Evolutionary conservation across 2,888 invertebrate species (phyloP), one percentile per base, ranked within the genome.

Genomic region (Cloeon dipterum): DNA sequence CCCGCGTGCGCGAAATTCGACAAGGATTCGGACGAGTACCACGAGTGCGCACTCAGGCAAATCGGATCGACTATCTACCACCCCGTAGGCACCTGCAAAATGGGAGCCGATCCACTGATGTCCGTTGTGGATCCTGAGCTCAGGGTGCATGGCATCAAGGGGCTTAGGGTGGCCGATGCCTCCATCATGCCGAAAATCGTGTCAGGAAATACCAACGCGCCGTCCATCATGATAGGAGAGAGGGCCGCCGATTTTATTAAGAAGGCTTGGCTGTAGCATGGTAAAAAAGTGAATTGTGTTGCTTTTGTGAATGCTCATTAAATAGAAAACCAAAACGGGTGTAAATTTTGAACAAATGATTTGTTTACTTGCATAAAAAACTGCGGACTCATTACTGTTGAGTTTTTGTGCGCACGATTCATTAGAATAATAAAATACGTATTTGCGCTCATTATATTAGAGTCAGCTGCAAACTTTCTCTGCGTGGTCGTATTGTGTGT

Each of bases 11-110:
- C 8, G 5, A 5, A 29, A 16, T 29, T 11, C 29, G 29, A 16
- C 5, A 5, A 29, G 7, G 7, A 8, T 7, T 14, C 13, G n/a
- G 29, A 29, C 16, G 29, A 29, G 11, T 36, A 36, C 21, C 26
- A 17, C 18, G 25, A 26, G 8, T 36, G 36, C 21, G 36, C 36
- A 10, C 23, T 36, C 25, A 11, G 26, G 20, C 16, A 36, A 7
- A 11, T 36, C 17, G 11, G 25, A 1, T 4, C 18, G 13, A 49
- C 50, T 2, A 44, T 47, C 4, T 49, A 51, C 32, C 51, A 51
- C 36, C 48, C 50, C 3, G 44, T 46, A 1, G 50, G 51, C 10
- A 51, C 51, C 1, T 47, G 48, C 34, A 48, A 49, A 33, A 49
- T 51, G 47, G 51, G 50, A 2, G 38, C 39, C 14, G 20, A 33